A percentile compares a stretch with the other conserved stretches of the same genome.
Evolutionary conservation across 2,888 invertebrate genomes (phyloP).

Genomic region (Scotopteryx bipunctaria): DNA sequence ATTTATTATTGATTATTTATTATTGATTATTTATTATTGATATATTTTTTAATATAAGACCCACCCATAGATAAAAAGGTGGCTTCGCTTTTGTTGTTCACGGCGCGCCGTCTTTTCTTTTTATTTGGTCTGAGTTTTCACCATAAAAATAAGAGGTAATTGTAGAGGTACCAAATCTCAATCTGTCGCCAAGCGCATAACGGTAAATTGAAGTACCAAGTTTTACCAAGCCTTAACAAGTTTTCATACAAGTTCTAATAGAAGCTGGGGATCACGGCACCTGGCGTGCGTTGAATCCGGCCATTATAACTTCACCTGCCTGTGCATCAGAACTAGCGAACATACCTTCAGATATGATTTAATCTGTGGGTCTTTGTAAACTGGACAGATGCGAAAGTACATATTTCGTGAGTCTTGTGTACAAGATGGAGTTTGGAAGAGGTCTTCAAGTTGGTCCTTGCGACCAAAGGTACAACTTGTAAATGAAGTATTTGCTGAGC

Average conservation of each 20-base stretch:
- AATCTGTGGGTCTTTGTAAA: slow-evolving; percentile 2
- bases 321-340: neutral
- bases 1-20: no score
- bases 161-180: no score
- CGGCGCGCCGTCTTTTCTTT: no score
- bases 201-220: no score
- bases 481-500: no score
- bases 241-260: neutral
- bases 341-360: neutral
- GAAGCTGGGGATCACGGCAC: slow-evolving; percentile 1
- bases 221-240: neutral
- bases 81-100: no score
- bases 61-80: no score
- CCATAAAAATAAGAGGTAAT: no score
- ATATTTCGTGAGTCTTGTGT: neutral
- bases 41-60: no score
- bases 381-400: slow-evolving; percentile 2
- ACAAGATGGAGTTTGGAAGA: slow-evolving; percentile 10
- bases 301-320: slow-evolving; percentile 5
- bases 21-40: no score
- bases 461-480: slow-evolving; percentile 12
- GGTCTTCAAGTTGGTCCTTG: slow-evolving; percentile 4
- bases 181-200: no score
- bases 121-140: no score
- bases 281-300: neutral